phyloP scores from a whole-genome alignment of 1,140 invertebrate species.

The Drosophila suzukii region DNA sequence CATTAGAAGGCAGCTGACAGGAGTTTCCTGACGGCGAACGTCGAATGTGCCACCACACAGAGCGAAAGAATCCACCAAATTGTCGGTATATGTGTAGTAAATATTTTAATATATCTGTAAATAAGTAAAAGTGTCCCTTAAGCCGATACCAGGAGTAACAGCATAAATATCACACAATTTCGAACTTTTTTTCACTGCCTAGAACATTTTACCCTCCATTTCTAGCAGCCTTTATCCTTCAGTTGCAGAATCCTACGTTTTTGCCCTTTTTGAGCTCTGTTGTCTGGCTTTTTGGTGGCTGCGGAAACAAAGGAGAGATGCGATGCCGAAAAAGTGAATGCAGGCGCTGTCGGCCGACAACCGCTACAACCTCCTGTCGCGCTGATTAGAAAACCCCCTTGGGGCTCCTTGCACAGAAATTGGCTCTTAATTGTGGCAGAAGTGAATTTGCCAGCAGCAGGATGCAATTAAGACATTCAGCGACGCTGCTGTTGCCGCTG shows the following conservation, averaged over 20 bases:
- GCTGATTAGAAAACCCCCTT: constrained; percentile 65
- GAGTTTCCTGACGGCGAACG: neutral
- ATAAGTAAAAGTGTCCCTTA: too few relatives aligned
- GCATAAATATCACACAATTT: too few relatives aligned
- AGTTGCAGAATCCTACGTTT: neutral
- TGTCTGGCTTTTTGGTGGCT: constrained; percentile 42
- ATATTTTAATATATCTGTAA: neutral
- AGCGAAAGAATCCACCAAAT: neutral
- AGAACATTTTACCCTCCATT: neutral
- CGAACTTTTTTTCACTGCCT: neutral
- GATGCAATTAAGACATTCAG: constrained; percentile 79
- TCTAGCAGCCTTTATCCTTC: neutral
- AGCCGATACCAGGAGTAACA: too few relatives aligned
- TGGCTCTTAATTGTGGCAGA: constrained; percentile 79
- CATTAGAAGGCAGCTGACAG: neutral
- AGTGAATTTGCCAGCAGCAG: constrained; percentile 81
- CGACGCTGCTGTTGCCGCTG: constrained; percentile 13
- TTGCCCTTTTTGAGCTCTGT: constrained; percentile 6
- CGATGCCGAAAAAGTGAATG: constrained; percentile 21
- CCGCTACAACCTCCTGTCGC: constrained; percentile 32
- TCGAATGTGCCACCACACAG: neutral
- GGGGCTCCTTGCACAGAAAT: constrained; percentile 51
- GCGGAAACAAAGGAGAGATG: constrained; percentile 61
- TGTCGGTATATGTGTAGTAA: neutral
- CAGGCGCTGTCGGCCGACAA: constrained; percentile 1